Conservation (phyloP, 2,888 invertebrate species). For the Drosophila macrospina region DNA sequence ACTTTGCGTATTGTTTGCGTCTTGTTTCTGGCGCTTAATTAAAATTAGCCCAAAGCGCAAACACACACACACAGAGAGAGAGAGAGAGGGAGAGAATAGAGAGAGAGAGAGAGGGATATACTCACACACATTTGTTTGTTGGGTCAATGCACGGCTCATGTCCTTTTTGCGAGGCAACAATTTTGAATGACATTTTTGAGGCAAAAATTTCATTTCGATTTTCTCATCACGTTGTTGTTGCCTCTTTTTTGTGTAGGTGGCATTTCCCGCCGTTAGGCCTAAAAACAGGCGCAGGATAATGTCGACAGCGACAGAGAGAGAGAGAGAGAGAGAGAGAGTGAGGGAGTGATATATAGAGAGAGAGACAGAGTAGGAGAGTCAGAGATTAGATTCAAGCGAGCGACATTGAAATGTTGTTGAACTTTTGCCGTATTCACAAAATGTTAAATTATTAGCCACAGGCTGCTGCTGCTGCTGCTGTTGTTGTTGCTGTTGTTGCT, state of each 20-base stretch:
- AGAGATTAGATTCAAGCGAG: slow-evolving; percentile 39
- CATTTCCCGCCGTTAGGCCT: slow-evolving; percentile 55
- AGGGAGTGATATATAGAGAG: slow-evolving; percentile 26
- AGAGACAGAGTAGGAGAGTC: neutral
- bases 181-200: slow-evolving; percentile 60
- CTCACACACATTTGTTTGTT: slow-evolving; percentile 31
- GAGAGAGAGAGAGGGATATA: too few species aligned
- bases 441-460: slow-evolving; percentile 48
- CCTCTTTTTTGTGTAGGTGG: slow-evolving; percentile 14
- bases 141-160: slow-evolving; percentile 58
- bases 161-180: slow-evolving; percentile 41
- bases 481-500: neutral
- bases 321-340: slow-evolving; percentile 1
- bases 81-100: too few species aligned
- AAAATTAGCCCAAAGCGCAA: slow-evolving; percentile 57
- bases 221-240: slow-evolving; percentile 57
- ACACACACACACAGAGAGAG: too few species aligned
- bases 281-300: slow-evolving; percentile 56
- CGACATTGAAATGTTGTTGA: slow-evolving; percentile 79
- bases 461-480: slow-evolving; percentile 7
- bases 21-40: slow-evolving; percentile 47
- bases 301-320: slow-evolving; percentile 16
- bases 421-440: slow-evolving; percentile 45
- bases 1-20: slow-evolving; percentile 32
- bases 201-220: slow-evolving; percentile 69